A percentile compares a stretch with the other conserved stretches of the same genome.
These are phyloP conservation scores for Synergus laeviventris DNA, from an alignment of 2,888 invertebrate species.

Conservation along the genomic window DNA sequence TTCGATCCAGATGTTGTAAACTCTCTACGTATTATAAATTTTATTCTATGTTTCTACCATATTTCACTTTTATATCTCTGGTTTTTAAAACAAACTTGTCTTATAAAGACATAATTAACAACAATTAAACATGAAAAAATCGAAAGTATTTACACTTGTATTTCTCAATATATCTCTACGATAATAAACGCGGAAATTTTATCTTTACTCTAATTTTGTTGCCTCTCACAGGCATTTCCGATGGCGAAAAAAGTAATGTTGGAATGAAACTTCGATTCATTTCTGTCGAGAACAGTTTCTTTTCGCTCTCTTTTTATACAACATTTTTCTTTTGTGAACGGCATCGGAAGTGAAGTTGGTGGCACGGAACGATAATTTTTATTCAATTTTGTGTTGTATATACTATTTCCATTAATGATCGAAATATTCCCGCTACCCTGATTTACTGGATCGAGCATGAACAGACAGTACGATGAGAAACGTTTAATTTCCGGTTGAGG, in stretches of 20 bases:
- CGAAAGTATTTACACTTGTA: background rate
- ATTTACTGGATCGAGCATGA: slow-evolving; percentile 43
- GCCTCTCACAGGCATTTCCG: slow-evolving; percentile 1
- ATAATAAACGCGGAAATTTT: background rate
- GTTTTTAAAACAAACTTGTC: background rate
- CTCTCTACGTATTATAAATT: background rate
- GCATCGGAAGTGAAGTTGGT: slow-evolving; percentile 8
- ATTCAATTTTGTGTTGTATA: slow-evolving; percentile 17
- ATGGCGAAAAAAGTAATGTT: slow-evolving; percentile 14
- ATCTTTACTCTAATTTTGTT: slow-evolving; percentile 10
- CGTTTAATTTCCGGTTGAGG: slow-evolving; percentile 59
- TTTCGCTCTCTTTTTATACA: slow-evolving; percentile 7
- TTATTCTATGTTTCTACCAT: background rate
- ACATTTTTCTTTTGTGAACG: slow-evolving; percentile 1
- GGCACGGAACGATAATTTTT: slow-evolving; percentile 34
- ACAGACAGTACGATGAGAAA: slow-evolving; percentile 46
- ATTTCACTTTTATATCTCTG: background rate
- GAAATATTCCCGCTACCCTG: background rate
- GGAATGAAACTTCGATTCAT: slow-evolving; percentile 1
- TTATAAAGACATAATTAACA: background rate
- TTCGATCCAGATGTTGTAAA: slow-evolving; percentile 15
- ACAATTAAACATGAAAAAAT: background rate
- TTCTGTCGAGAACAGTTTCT: slow-evolving; percentile 4
- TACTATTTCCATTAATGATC: slow-evolving; percentile 24
- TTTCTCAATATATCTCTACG: background rate